Evolutionary conservation across 2,113 vertebrate species (phyloP), one percentile per base, ranked within the genome.

Genomic region (Pygoscelis adeliae): DNA sequence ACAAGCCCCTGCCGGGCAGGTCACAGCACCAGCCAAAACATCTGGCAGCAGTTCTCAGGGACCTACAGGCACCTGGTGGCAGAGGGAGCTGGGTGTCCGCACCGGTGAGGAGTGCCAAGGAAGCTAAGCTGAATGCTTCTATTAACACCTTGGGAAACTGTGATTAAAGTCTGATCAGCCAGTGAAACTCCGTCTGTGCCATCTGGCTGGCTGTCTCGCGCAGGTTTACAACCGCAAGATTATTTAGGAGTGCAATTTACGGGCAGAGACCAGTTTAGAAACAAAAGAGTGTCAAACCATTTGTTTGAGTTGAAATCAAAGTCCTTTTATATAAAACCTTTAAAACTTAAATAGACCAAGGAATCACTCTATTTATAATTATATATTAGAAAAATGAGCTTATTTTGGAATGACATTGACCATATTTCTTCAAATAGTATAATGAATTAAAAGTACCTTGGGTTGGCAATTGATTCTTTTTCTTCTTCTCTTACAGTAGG

Each of bases 401-500:
- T 53, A 22, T 94, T 88, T 80, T 91, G 26, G 27, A 90, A 73
- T 50, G 0, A 30, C 8, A 26, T 23, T 74, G 36, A 61, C n/a
- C 4, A 1, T 42, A 32, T 69, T 91, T 93, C 14, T 83, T 95
- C 53, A 91, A 89, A 78, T 69, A 90, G 59, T 71, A 16, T 5
- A 78, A 80, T 6, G 29, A 95, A 87, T 77, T 49, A 5, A 65
- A 90, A 90, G 25, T 98, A 99, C 98, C 98, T 98, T 63, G 96
- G 97, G 82, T 82, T 98, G 67, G 96, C 97, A 7, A 96, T 97
- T 61, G 97, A 94, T 61, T 98, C 98, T 90, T 98, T 98, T 97
- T 99, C 98, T 97, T 99, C 98, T 98, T 99, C 98, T 96, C 97
- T 98, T 89, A 99, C 83, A 59, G 98, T 97, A 84, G 98, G 98